These are phyloP conservation scores for Pterocles gutturalis DNA, from an alignment of 2,113 vertebrate genomes.

Conservation along the genomic window DNA sequence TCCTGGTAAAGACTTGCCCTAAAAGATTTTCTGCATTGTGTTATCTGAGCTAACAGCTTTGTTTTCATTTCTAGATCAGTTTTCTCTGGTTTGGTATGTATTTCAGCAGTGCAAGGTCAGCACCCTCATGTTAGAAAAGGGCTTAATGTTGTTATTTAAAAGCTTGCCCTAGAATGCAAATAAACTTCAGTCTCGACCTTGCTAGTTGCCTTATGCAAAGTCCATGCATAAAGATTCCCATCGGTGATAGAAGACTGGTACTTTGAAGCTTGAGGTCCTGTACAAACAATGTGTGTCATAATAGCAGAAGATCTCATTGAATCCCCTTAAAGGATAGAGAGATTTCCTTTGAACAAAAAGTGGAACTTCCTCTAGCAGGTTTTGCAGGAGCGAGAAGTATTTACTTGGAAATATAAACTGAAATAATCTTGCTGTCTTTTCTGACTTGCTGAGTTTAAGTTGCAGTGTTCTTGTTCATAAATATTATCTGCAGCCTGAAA, in stretches of 20 bases:
- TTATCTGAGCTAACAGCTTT: neutral
- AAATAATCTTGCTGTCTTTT: neutral
- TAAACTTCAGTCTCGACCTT: neutral
- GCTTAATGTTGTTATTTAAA: neutral
- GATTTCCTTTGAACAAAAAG: neutral
- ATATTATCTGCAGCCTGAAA: conserved; percentile 50
- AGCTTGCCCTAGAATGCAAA: neutral
- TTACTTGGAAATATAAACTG: neutral
- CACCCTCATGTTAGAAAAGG: neutral
- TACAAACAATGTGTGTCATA: neutral
- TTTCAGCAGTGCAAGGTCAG: fast-evolving
- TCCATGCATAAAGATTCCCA: neutral
- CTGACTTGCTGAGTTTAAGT: conserved; percentile 18
- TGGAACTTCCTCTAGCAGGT: neutral
- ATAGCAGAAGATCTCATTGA: neutral
- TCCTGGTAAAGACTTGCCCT: neutral
- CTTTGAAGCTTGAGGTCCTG: neutral
- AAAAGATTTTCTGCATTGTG: neutral
- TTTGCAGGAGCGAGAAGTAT: neutral
- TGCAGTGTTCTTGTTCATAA: conserved; percentile 15
- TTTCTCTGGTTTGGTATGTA: neutral
- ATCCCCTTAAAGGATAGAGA: neutral
- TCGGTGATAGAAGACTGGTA: fast-evolving
- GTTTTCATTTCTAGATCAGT: neutral
- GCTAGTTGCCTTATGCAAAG: neutral